These are phyloP conservation scores for Heliothis virescens DNA, from an alignment of 1,140 invertebrate genomes.

Conservation along the genomic window DNA sequence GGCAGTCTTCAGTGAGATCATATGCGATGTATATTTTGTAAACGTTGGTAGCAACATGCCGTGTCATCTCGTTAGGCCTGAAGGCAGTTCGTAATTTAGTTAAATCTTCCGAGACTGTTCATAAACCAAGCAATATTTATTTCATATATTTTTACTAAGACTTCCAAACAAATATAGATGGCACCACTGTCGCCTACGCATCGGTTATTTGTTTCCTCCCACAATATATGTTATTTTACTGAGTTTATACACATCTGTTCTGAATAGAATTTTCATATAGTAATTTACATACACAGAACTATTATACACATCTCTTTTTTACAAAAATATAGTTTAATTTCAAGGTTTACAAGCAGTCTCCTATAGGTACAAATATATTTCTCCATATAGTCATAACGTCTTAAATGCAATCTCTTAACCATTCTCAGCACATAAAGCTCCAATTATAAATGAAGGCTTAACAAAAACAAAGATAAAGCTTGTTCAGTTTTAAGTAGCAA, in stretches of 20 bases:
- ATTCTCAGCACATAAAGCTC: constrained; percentile 25
- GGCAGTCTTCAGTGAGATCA: constrained; percentile 33
- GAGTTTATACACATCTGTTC: not conserved
- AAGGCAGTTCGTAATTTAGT: constrained; percentile 42
- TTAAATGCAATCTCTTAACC: constrained; percentile 21
- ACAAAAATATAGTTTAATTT: constrained; percentile 32
- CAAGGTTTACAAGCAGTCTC: constrained; percentile 35
- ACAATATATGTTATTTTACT: too few species aligned
- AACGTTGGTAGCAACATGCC: constrained; percentile 31
- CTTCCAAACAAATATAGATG: not conserved
- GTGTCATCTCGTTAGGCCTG: constrained; percentile 29
- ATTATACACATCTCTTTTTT: constrained; percentile 17
- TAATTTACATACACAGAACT: not conserved
- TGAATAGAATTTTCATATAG: not conserved
- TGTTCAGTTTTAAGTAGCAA: constrained; percentile 44
- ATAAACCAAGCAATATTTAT: constrained; percentile 25
- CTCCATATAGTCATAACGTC: constrained; percentile 27
- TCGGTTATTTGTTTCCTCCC: too few species aligned
- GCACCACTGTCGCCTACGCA: not conserved
- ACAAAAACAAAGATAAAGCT: constrained; percentile 40
- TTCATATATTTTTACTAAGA: not conserved
- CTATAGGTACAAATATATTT: constrained; percentile 17
- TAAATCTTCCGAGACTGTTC: constrained; percentile 17
- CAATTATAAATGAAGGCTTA: constrained; percentile 30
- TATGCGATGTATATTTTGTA: constrained; percentile 1